Evolutionary conservation across 2,888 invertebrate genomes (phyloP).

Genomic region (Fragum sueziense): DNA sequence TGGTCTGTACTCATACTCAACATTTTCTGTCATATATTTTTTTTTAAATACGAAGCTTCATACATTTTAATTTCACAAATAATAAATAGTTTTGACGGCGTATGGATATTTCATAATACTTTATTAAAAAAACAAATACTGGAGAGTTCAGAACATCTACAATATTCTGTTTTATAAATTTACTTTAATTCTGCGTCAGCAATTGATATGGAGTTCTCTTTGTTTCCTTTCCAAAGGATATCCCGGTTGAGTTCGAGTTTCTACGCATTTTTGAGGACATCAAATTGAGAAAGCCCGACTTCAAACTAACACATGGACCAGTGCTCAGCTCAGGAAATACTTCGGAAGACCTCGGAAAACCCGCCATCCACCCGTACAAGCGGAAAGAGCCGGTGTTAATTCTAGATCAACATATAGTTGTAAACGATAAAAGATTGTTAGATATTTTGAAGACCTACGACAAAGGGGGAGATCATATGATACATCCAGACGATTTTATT

Average conservation of each 20-base stretch:
- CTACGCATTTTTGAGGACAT: slow-evolving; percentile 78
- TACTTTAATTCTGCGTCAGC: too few species aligned
- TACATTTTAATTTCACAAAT: too few species aligned
- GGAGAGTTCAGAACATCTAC: too few species aligned
- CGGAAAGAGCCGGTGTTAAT: slow-evolving; percentile 74
- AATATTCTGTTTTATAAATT: too few species aligned
- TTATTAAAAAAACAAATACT: too few species aligned
- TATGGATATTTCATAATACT: too few species aligned
- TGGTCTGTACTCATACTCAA: too few species aligned
- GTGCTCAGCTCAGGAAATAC: slow-evolving; percentile 80
- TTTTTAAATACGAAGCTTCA: too few species aligned
- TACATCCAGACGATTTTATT: slow-evolving; percentile 77
- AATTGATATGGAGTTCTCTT: too few species aligned
- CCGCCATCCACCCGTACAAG: slow-evolving; percentile 74
- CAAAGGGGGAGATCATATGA: slow-evolving; percentile 65
- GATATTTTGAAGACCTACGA: slow-evolving; percentile 78
- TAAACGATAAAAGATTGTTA: slow-evolving; percentile 78
- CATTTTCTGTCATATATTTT: too few species aligned
- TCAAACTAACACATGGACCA: slow-evolving; percentile 75
- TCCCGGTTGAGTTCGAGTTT: slow-evolving; percentile 81
- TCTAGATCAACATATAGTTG: slow-evolving; percentile 78
- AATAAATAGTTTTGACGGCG: too few species aligned
- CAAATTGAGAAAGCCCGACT: slow-evolving; percentile 71
- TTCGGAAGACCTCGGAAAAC: slow-evolving; percentile 78
- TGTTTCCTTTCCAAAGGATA: slow-evolving; percentile 69